Evolutionary conservation across 2,888 invertebrate genomes (phyloP).

Genomic region (Pristionchus fissidentatus): DNA sequence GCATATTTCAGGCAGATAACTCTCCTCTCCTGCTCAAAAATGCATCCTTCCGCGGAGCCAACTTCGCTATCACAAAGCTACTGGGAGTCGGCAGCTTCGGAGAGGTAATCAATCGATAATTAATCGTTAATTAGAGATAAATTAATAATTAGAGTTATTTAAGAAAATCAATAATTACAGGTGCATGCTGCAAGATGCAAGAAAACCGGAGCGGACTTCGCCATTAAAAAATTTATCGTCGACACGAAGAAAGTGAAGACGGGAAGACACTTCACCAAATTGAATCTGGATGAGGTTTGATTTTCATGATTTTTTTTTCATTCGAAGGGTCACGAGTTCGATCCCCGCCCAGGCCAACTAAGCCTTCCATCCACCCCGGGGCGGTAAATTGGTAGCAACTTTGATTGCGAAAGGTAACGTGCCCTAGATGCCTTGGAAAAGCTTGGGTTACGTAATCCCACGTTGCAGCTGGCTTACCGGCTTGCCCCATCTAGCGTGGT

Average conservation of each 20-base stretch:
- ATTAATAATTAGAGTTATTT: not conserved
- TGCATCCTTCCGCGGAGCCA: no score
- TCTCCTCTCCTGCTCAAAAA: no score
- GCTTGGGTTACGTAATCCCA: no score
- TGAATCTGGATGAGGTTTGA: not conserved
- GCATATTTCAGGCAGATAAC: no score
- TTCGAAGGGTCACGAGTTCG: not conserved
- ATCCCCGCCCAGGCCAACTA: not conserved
- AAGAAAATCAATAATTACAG: not conserved
- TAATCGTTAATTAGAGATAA: no score
- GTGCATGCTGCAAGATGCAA: not conserved
- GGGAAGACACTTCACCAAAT: not conserved
- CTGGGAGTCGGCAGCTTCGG: slow-evolving; percentile 25
- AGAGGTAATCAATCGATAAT: no score
- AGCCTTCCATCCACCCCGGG: no score
- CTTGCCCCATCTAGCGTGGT: no score
- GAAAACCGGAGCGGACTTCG: not conserved
- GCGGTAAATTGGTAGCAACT: no score
- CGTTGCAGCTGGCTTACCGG: no score
- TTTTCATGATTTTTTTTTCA: not conserved
- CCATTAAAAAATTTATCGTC: not conserved
- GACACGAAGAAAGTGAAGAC: not conserved
- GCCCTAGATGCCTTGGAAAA: no score
- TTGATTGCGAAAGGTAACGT: no score
- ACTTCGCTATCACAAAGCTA: not conserved